These are phyloP conservation scores for Scaeva pyrastri DNA, from an alignment of 2,888 invertebrate genomes.

Conservation along the genomic window DNA sequence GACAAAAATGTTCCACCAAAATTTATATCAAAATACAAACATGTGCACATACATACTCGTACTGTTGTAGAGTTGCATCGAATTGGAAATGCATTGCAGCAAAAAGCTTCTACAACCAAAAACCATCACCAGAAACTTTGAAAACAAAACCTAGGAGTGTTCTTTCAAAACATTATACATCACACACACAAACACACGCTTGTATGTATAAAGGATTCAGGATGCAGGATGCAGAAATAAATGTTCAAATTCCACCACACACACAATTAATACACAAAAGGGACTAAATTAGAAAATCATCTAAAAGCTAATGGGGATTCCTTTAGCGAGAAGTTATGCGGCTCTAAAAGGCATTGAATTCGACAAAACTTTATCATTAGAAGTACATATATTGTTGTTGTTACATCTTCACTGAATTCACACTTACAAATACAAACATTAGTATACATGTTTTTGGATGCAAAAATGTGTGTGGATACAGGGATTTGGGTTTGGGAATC, in stretches of 20 bases:
- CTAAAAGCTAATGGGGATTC: constrained; percentile 71
- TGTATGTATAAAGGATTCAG: background rate
- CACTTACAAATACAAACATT: too few relatives aligned
- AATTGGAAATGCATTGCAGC: constrained; percentile 28
- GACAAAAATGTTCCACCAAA: constrained; percentile 1
- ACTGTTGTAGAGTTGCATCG: constrained; percentile 1
- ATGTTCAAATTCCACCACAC: background rate
- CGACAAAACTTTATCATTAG: background rate
- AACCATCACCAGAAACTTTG: constrained; percentile 4
- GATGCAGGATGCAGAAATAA: background rate
- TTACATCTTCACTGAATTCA: background rate
- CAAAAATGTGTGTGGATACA: background rate
- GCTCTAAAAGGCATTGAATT: constrained; percentile 42
- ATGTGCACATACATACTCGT: too few relatives aligned
- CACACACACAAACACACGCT: background rate
- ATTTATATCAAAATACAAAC: too few relatives aligned
- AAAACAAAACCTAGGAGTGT: constrained; percentile 45
- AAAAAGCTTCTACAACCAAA: background rate
- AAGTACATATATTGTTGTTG: background rate
- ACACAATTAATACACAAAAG: constrained; percentile 51
- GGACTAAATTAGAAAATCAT: constrained; percentile 73
- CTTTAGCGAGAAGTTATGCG: constrained; percentile 50
- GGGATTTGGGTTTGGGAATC: too few relatives aligned
- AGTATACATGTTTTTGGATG: background rate
- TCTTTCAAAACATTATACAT: background rate